Evolutionary conservation across 2,888 invertebrate genomes (phyloP).

Genomic region (Brachypterus glaber): DNA sequence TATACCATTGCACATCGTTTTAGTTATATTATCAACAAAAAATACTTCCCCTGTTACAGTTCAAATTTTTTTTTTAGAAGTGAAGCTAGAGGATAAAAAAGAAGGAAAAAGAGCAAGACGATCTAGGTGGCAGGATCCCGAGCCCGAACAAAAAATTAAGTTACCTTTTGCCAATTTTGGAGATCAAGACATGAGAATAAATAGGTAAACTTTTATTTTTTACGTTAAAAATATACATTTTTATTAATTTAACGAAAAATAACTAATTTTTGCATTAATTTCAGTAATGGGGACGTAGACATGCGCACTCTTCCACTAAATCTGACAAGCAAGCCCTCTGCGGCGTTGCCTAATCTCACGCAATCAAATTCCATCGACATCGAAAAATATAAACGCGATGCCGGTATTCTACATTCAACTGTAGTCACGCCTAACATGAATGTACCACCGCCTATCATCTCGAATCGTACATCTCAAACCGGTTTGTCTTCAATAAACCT

Average conservation of each 20-base stretch:
- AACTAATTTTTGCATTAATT: conserved; percentile 8
- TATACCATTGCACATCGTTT: no score
- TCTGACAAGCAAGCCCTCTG: conserved; percentile 9
- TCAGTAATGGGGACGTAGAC: conserved; percentile 39
- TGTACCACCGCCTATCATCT: no score
- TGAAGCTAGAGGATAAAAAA: no score
- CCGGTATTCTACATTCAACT: conserved; percentile 19
- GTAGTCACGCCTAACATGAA: no score
- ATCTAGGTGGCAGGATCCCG: conserved; percentile 38
- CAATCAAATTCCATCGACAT: conserved; percentile 18
- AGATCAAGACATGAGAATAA: conserved; percentile 40
- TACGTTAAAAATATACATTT: no score
- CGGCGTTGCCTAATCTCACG: conserved; percentile 6
- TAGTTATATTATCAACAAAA: no score
- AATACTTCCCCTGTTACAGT: no score
- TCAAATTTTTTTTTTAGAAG: no score
- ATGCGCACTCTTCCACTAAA: conserved; percentile 37
- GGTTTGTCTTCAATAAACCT: conserved; percentile 2
- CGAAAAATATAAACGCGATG: conserved; percentile 27
- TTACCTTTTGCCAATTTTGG: conserved; percentile 31
- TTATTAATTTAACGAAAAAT: conserved; percentile 1
- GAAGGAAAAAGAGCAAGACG: conserved; percentile 21
- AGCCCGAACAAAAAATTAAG: no score
- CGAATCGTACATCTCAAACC: no score
- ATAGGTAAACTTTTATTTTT: conserved; percentile 24